Evolutionary conservation across 2,888 invertebrate species (phyloP), one percentile per base, ranked within the genome.

Genomic region (Eristalis arbustorum): DNA sequence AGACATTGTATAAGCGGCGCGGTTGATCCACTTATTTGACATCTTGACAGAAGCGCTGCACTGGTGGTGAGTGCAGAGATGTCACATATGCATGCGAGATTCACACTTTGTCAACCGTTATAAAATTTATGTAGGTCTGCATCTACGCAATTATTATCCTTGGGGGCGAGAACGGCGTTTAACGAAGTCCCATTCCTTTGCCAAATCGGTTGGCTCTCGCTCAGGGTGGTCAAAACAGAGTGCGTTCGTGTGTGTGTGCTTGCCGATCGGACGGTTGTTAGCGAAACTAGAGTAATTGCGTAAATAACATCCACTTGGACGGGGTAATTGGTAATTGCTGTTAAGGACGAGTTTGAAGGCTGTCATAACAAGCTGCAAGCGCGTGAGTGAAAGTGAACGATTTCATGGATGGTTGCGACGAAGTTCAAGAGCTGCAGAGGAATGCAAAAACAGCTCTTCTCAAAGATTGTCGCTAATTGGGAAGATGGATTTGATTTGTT

Each of bases 71-170:
- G 69, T 85, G 73, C 85, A 82, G 82, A 74, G 69, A 62, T 85
- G 82, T 77, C 85, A 61, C 85, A 85, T 77, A 68, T 71, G 68
- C 73, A 74, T 13, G 34, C 49, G 61, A 2, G 37, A 68, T 66
- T 74, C 66, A 64, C 73, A 63, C 73, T 63, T 83, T 78, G 81
- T 82, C 71, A 63, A 63, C 85, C 88, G 89, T 88, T 90, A 91
- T 91, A 91, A 91, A 91, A 90, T 88, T 89, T 90, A 91, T 91
- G 91, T 92, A 92, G 92, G 91, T 91, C 91, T 90, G 90, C 89
- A 90, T 90, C 91, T 91, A 91, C 92, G 92, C 91, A 91, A 89
- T 90, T 89, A 88, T 89, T 90, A 91, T 91, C 92, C 92, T 92
- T 92, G 92, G 89, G n/a, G 88, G 67, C 59, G 66, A 64, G 64